Conservation (phyloP, 2,113 vertebrate species). For the Dendrocopos noguchii region DNA sequence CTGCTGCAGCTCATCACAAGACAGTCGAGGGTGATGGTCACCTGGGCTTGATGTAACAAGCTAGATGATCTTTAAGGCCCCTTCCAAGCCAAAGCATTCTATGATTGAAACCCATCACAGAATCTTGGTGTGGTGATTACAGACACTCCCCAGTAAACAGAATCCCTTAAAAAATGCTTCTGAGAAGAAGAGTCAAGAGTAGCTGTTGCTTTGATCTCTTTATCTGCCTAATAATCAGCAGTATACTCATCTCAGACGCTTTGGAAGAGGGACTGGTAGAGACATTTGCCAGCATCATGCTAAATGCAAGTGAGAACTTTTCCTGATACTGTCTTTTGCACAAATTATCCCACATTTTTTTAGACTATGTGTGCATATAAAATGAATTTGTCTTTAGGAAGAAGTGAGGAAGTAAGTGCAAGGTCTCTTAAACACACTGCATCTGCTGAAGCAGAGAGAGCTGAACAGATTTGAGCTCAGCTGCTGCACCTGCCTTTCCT, state of each 20-base stretch:
- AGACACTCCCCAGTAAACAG: neutral
- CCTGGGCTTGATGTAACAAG: accelerated
- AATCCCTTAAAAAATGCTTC: neutral
- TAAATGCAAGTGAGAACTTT: accelerated
- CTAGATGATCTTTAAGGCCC: neutral
- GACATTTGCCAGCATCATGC: neutral
- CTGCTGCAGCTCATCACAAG: neutral
- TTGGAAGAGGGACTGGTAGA: too few relatives aligned
- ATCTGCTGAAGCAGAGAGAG: neutral
- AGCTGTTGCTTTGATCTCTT: neutral
- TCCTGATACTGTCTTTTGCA: neutral
- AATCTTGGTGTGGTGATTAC: neutral
- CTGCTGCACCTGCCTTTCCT: neutral
- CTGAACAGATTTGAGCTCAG: neutral
- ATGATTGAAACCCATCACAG: too few relatives aligned
- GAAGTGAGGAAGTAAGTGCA: neutral
- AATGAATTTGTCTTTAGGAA: neutral
- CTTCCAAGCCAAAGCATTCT: neutral
- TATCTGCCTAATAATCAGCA: neutral
- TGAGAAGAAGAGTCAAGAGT: neutral
- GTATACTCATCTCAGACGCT: neutral
- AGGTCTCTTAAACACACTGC: neutral
- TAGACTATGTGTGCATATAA: accelerated
- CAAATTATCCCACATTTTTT: accelerated
- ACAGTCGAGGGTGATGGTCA: accelerated